Conservation (phyloP, 2,113 vertebrate species). For the Corvus moneduloides region DNA sequence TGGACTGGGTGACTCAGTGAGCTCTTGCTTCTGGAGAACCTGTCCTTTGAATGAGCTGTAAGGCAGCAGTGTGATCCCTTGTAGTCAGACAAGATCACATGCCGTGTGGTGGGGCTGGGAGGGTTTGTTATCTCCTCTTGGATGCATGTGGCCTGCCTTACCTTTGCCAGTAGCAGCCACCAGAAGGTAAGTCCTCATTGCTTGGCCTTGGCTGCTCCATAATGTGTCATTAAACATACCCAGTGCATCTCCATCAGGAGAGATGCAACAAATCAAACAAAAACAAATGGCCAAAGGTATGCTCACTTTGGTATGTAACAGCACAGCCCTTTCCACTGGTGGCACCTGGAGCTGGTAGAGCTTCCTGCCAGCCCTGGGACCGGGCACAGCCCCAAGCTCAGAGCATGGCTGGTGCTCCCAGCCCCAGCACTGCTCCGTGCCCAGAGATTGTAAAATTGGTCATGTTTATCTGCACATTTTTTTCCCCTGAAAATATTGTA, state of each 20-base stretch:
- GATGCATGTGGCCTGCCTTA: not conserved
- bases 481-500: accelerated
- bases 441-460: not conserved
- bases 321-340: not conserved
- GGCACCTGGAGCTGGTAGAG: not conserved
- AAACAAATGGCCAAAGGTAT: not conserved
- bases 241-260: not conserved
- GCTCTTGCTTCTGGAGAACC: not conserved
- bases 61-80: not conserved
- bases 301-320: not conserved
- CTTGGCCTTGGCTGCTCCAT: not conserved
- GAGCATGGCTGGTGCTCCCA: not conserved
- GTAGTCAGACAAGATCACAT: not conserved
- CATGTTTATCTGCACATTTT: not conserved
- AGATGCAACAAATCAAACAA: not conserved
- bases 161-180: not conserved
- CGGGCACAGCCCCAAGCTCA: not conserved
- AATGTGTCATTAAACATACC: not conserved
- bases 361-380: not conserved
- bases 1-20: not conserved
- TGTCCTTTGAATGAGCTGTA: not conserved
- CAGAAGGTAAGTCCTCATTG: not conserved
- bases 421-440: not conserved
- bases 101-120: not conserved
- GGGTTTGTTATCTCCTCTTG: not conserved